phyloP scores from a whole-genome alignment of 53 echinoderm and acorn worm species.

The Holothuria scabra region DNA sequence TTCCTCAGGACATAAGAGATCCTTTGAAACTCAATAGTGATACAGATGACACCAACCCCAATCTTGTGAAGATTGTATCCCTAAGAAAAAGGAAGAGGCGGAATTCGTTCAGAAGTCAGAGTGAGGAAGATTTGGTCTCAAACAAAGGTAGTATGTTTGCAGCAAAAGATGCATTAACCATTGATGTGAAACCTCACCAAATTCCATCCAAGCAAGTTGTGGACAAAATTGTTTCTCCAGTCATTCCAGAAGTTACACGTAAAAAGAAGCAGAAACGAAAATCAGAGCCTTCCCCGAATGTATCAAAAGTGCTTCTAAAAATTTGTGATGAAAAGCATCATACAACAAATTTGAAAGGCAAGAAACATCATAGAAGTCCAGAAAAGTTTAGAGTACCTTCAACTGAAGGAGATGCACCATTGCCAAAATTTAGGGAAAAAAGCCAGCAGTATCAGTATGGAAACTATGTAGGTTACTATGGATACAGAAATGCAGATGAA shows the following conservation, averaged over 20 bases:
- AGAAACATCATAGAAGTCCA: conserved; percentile 38
- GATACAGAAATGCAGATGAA: conserved; percentile 86
- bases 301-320: conserved; percentile 74
- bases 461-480: conserved; percentile 94
- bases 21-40: conserved; percentile 89
- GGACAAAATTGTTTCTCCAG: conserved; percentile 97
- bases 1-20: conserved; percentile 83
- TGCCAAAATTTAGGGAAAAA: conserved; percentile 82
- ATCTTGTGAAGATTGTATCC: conserved; percentile 66
- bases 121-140: background rate
- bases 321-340: conserved; percentile 29
- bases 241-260: conserved; percentile 77
- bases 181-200: background rate
- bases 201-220: conserved; percentile 44
- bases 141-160: background rate
- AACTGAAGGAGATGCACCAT: conserved; percentile 68
- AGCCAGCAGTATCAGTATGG: conserved; percentile 92
- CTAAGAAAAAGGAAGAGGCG: conserved; percentile 77
- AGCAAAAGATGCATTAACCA: background rate
- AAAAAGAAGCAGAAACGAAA: conserved; percentile 69
- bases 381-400: conserved; percentile 46
- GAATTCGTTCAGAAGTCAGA: conserved; percentile 30
- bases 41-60: conserved; percentile 60
- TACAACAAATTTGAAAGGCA: conserved; percentile 14
- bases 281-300: conserved; percentile 77